phyloP scores from a whole-genome alignment of 53 echinoderm and acorn worm species.

The Patiria pectinifera region DNA sequence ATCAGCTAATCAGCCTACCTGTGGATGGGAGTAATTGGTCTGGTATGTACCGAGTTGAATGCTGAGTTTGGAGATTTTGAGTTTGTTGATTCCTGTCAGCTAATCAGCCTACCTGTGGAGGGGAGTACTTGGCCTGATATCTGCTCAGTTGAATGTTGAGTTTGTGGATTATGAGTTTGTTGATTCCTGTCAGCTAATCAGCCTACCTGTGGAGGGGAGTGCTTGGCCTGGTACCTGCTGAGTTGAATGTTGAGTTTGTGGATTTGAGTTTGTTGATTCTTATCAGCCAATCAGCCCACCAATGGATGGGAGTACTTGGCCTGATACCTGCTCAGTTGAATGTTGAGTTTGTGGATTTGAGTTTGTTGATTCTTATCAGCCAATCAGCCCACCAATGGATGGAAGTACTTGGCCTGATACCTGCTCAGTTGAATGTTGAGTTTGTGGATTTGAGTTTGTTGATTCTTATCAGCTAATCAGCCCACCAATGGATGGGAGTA shows the following conservation, averaged over 20 bases:
- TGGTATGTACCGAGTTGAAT: conserved; percentile 95
- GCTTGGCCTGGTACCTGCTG: conserved; percentile 97
- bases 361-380: no score
- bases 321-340: conserved; percentile 96
- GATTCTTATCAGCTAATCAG: not conserved
- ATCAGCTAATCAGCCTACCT: conserved; percentile 55
- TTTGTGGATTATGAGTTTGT: conserved; percentile 71
- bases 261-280: conserved; percentile 16
- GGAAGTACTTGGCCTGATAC: conserved; percentile 91
- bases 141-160: conserved; percentile 95
- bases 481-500: conserved; percentile 79
- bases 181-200: no score
- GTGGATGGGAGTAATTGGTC: conserved; percentile 83
- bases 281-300: conserved; percentile 47
- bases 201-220: conserved; percentile 77
- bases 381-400: conserved; percentile 71
- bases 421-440: conserved; percentile 95
- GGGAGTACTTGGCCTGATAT: conserved; percentile 90
- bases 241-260: conserved; percentile 96
- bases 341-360: conserved; percentile 87
- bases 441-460: conserved; percentile 72
- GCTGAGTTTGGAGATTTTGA: conserved; percentile 83
- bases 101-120: conserved; percentile 72
- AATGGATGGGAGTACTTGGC: conserved; percentile 84
- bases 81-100: no score